phyloP scores from a whole-genome alignment of 1,140 invertebrate species.

The Neuroterus valhalla region DNA sequence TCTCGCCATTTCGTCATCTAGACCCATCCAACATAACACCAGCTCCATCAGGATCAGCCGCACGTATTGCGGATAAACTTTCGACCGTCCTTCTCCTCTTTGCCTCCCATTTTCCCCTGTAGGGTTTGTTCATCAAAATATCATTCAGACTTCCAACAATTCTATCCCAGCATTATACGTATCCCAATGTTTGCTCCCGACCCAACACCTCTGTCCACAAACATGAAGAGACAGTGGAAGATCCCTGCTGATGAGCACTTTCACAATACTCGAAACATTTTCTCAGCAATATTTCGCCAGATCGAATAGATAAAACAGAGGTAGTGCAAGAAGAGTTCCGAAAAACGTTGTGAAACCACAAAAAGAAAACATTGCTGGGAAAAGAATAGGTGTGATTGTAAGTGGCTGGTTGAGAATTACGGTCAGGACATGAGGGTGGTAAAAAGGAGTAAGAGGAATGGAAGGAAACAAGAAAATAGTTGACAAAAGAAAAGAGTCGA shows the following conservation, averaged over 20 bases:
- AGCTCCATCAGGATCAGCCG: constrained; percentile 51
- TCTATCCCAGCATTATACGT: too few species aligned
- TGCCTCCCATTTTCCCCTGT: constrained; percentile 34
- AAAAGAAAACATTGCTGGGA: not conserved
- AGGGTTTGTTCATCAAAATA: constrained; percentile 9
- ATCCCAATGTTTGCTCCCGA: too few species aligned
- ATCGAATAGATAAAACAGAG: not conserved
- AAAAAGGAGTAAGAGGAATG: constrained; percentile 32
- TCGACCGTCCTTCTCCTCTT: constrained; percentile 48
- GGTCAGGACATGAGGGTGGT: constrained; percentile 42
- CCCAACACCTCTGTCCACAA: too few species aligned
- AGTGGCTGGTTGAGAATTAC: constrained; percentile 38
- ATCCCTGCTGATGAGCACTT: too few species aligned
- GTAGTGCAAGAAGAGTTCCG: not conserved
- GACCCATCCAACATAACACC: constrained; percentile 1
- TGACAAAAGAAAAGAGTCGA: constrained; percentile 31
- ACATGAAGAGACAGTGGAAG: too few species aligned
- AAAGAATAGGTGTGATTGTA: not conserved
- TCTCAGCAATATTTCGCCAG: too few species aligned
- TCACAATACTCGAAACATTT: too few species aligned
- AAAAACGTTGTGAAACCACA: not conserved
- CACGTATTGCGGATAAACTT: constrained; percentile 70
- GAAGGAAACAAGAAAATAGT: constrained; percentile 30
- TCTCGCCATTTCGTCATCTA: constrained; percentile 22
- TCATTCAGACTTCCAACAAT: constrained; percentile 1